These are phyloP conservation scores for Aporrectodea caliginosa DNA, from an alignment of 1,140 invertebrate species.

Conservation along the genomic window DNA sequence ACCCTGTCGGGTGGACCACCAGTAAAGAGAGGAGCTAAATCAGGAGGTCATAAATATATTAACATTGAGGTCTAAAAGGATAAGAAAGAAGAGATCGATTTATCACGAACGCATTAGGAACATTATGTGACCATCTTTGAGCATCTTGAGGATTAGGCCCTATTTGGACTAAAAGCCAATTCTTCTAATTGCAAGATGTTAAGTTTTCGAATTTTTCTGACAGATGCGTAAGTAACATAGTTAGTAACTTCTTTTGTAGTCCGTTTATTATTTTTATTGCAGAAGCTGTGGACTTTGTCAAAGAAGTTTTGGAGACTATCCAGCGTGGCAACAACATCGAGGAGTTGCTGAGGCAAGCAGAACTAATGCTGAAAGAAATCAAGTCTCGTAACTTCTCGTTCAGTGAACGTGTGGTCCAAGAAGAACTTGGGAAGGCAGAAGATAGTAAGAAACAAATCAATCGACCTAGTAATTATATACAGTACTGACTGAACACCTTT, in stretches of 20 bases:
- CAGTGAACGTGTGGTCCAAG: slow-evolving; percentile 40
- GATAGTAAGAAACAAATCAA: too few relatives aligned
- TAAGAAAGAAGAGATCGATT: neutral
- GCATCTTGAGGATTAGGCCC: too few relatives aligned
- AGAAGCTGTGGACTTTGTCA: slow-evolving; percentile 26
- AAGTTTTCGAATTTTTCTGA: neutral
- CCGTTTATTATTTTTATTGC: neutral
- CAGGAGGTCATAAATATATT: too few relatives aligned
- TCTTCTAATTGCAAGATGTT: neutral
- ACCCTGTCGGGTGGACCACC: too few relatives aligned
- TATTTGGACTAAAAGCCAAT: neutral
- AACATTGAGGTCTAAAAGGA: too few relatives aligned
- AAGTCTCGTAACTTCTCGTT: slow-evolving; percentile 60
- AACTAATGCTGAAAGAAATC: slow-evolving; percentile 67
- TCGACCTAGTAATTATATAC: too few relatives aligned
- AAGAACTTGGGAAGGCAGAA: slow-evolving; percentile 40
- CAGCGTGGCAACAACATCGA: slow-evolving; percentile 66
- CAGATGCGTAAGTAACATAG: too few relatives aligned
- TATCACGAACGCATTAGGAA: neutral
- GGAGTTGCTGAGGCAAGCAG: slow-evolving; percentile 69
- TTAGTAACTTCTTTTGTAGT: too few relatives aligned
- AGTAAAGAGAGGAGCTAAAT: too few relatives aligned
- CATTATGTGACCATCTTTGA: neutral
- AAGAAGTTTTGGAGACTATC: slow-evolving; percentile 40
- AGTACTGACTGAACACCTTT: too few relatives aligned